These are phyloP conservation scores for Uloborus plumipes DNA, from an alignment of 2,888 invertebrate species.

Conservation along the genomic window DNA sequence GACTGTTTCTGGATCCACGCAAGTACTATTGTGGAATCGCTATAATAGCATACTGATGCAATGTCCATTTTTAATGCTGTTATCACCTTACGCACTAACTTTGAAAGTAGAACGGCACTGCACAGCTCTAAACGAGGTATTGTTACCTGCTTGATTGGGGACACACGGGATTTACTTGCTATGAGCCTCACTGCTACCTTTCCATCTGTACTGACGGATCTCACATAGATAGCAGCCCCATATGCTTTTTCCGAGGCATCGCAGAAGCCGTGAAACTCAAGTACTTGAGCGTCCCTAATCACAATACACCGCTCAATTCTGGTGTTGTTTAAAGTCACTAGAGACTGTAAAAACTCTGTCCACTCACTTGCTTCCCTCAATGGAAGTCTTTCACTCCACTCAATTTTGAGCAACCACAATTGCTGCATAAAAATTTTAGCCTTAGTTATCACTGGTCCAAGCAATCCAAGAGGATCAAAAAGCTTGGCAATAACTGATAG, in stretches of 20 bases:
- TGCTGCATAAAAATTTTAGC: conserved; percentile 22
- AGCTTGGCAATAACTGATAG: conserved; percentile 13
- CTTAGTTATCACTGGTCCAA: conserved; percentile 10
- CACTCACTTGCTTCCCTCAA: not conserved
- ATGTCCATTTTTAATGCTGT: not conserved
- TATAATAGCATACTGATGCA: no score
- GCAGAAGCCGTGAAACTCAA: conserved; percentile 9
- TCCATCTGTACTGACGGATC: not conserved
- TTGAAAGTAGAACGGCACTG: conserved; percentile 13
- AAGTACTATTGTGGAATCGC: no score
- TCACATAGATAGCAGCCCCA: conserved; percentile 5
- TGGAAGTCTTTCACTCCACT: conserved; percentile 9
- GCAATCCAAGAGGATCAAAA: conserved; percentile 16
- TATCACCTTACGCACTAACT: conserved; percentile 7
- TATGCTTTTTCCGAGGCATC: conserved; percentile 19
- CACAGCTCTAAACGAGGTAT: conserved; percentile 26
- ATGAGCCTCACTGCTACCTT: not conserved
- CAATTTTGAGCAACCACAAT: conserved; percentile 14
- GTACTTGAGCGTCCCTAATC: not conserved
- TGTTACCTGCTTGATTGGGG: conserved; percentile 16
- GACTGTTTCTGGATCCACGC: no score
- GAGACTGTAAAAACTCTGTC: not conserved
- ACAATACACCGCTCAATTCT: not conserved
- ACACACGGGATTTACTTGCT: conserved; percentile 15
- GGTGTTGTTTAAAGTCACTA: not conserved